Conservation (phyloP, 1,140 invertebrate species). For the Conus betulinus region DNA sequence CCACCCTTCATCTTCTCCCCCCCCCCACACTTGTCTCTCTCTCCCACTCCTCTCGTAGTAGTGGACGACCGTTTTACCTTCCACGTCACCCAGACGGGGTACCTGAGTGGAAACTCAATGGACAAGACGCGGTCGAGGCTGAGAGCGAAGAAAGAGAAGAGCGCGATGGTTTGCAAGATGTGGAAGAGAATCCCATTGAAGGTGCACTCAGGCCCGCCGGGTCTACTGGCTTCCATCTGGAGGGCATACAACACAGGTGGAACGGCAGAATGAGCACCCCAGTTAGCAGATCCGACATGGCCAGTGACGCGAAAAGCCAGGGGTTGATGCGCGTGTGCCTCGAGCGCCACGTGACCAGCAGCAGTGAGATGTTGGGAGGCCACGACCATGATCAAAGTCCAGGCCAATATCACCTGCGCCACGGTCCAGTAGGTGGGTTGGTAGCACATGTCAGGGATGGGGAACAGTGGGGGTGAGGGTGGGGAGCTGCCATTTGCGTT, state of each 20-base stretch:
- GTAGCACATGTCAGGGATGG: neutral
- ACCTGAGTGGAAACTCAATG: neutral
- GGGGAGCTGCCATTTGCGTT: too few relatives aligned
- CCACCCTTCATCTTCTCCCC: too few relatives aligned
- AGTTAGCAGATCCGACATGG: conserved; percentile 24
- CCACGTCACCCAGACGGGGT: neutral
- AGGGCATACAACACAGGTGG: neutral
- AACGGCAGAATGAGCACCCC: conserved; percentile 16
- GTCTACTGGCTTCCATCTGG: neutral
- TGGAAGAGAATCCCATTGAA: conserved; percentile 8
- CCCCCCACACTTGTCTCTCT: too few relatives aligned
- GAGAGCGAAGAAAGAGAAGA: conserved; percentile 24
- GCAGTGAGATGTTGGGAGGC: neutral
- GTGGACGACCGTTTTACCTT: too few relatives aligned
- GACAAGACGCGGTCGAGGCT: neutral
- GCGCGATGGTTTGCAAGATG: conserved; percentile 23
- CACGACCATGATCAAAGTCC: neutral
- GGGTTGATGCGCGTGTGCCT: conserved; percentile 23
- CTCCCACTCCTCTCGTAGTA: too few relatives aligned
- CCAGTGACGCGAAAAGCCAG: conserved; percentile 2
- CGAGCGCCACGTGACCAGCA: conserved; percentile 12
- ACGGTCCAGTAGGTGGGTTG: neutral
- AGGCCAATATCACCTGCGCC: neutral
- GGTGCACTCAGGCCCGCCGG: too few relatives aligned
- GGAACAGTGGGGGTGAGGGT: too few relatives aligned